These are phyloP conservation scores for Aspiorhynchus laticeps DNA, from an alignment of 2,113 vertebrate species.

Conservation along the genomic window DNA sequence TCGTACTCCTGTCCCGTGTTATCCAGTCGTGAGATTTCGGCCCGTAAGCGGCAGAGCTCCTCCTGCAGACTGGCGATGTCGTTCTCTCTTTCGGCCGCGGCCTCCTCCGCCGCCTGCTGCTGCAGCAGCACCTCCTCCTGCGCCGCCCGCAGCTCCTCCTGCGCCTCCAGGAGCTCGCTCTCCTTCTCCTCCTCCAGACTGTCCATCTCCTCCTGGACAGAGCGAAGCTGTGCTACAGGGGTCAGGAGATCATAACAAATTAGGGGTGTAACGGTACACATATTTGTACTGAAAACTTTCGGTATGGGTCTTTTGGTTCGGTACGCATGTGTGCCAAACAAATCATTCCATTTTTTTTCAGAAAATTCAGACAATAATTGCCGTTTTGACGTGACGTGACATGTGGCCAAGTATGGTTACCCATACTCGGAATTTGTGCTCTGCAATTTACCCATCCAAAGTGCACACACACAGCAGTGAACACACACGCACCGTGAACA, in stretches of 20 bases:
- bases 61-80: conserved; percentile 88
- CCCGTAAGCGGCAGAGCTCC: conserved; percentile 81
- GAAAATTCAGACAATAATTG: too few relatives aligned
- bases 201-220: conserved; percentile 85
- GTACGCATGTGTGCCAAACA: too few relatives aligned
- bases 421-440: too few relatives aligned
- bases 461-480: too few relatives aligned
- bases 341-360: too few relatives aligned
- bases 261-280: too few relatives aligned
- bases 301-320: too few relatives aligned
- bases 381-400: too few relatives aligned
- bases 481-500: too few relatives aligned
- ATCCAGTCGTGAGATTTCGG: conserved; percentile 79
- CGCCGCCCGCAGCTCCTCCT: conserved; percentile 78
- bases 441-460: too few relatives aligned
- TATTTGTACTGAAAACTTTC: too few relatives aligned
- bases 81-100: conserved; percentile 80
- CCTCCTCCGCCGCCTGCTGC: conserved; percentile 82
- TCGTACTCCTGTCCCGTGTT: conserved; percentile 81
- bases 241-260: conserved; percentile 8
- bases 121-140: conserved; percentile 81
- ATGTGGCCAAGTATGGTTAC: too few relatives aligned
- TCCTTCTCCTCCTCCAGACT: conserved; percentile 85
- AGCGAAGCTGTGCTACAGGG: conserved; percentile 80
- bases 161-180: conserved; percentile 78